Base-by-base conservation (phyloP, 2,888 invertebrate species). In the Patella pellucida region DNA sequence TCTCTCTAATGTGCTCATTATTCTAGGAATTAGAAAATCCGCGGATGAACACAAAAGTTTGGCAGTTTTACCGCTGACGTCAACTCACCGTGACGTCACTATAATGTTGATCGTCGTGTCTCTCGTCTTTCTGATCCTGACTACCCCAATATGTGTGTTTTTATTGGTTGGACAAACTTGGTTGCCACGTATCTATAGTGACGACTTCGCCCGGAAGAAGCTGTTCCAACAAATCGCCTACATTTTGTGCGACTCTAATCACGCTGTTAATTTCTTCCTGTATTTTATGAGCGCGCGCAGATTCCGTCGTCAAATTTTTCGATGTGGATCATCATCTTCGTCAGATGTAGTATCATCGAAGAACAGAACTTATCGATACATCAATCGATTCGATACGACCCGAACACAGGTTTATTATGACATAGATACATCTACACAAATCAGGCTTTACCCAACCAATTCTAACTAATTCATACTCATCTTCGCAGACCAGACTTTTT, bases 21-120 rank as follows among this genome's bases (percentile, higher is more conserved):
- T 86, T 16, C 72, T 77, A 51, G 84, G 85, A 12, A 78, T 81
- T n/a, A 69, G 74, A 50, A 31, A 31, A 27, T 62, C 62, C 19
- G 62, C 62, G 19, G 62, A 62, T 23, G 19, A 62, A 62, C 62
- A 62, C 23, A 19, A 23, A 62, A 19, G 23, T 62, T 23, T 62
- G 62, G 23, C 62, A 12, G 19, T 23, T 12, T 62, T 14, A 23
- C 62, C 62, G 23, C 19, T 19, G 23, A 62, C 62, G 19, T 23
- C 62, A 62, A 62, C 62, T 62, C 76, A 79, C 19, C 74, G 74
- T 3, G 80, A 82, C 76, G 76, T 86, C 27, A 86, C 87, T 1
- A 76, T 85, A 68, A 87, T 87, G 86, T 73, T 87, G 41, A 71
- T 86, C 5, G 81, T 84, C 16, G 82, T 85, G 56, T 85, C 85